Evolutionary conservation across 2,888 invertebrate genomes (phyloP), one percentile per base, ranked within the genome.

Genomic region (Argyra leucocephala): DNA sequence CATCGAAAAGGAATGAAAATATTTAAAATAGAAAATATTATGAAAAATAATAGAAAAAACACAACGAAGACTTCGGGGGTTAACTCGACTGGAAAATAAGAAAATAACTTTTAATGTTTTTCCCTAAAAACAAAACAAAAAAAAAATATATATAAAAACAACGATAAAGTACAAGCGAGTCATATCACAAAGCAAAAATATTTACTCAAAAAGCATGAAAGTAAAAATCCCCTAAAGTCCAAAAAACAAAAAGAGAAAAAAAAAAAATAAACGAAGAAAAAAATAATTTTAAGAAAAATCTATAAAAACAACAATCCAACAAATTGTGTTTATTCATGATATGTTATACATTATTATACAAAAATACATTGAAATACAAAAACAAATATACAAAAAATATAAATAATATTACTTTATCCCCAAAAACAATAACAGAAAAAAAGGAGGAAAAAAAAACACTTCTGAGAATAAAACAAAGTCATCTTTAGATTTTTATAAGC

Each of bases 1-100:
- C n/a, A n/a, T n/a, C n/a, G n/a, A n/a, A n/a, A n/a, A n/a, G n/a
- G n/a, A n/a, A n/a, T n/a, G n/a, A n/a, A n/a, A n/a, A n/a, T n/a
- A n/a, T n/a, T n/a, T n/a, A n/a, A n/a, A n/a, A n/a, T n/a, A n/a
- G n/a, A n/a, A n/a, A n/a, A n/a, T n/a, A n/a, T n/a, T n/a, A n/a
- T n/a, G n/a, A n/a, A n/a, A n/a, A n/a, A 31, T 6, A 26, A 7
- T 10, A 31, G 48, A 48, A 48, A 48, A 48, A 12, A 48, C 18
- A 48, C 48, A 48, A 48, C 48, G 18, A n/a, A n/a, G n/a, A 48
- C 48, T 48, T 48, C 31, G 48, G n/a, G 48, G n/a, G 48, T 18
- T 48, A 48, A 48, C 48, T 48, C 48, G 18, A 48, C 48, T 48
- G 48, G 48, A 48, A 48, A 48, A 48, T 48, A 48, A 48, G 48